Conservation (phyloP, 2,113 vertebrate species). For the Hassar affinis region DNA sequence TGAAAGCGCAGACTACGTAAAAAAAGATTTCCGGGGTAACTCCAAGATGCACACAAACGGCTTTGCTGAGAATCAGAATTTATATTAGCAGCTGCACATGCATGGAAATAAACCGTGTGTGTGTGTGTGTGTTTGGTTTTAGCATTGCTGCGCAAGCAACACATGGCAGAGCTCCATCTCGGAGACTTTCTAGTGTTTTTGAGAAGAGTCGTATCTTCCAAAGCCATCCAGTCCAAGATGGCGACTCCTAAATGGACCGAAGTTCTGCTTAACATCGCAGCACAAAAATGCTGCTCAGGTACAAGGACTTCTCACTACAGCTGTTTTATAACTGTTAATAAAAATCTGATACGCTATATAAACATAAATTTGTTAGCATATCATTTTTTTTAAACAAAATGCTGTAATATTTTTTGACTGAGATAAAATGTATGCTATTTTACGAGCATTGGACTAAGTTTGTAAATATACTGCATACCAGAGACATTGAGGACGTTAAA, state of each 20-base stretch:
- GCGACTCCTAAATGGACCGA: constrained; percentile 98
- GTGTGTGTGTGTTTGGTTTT: constrained; percentile 54
- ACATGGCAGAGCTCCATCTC: constrained; percentile 89
- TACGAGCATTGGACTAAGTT: too few species aligned
- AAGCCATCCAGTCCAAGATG: constrained; percentile 98
- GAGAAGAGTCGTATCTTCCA: constrained; percentile 92
- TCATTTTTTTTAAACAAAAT: not conserved
- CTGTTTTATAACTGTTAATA: too few species aligned
- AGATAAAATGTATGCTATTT: too few species aligned
- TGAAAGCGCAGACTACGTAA: constrained; percentile 78
- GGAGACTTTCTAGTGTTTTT: constrained; percentile 97
- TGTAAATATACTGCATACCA: too few species aligned
- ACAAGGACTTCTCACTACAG: constrained; percentile 2
- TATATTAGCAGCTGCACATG: not conserved
- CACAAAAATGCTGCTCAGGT: constrained; percentile 97
- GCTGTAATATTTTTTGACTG: not conserved
- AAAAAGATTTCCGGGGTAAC: constrained; percentile 89
- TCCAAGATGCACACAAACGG: not conserved
- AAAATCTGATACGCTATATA: too few species aligned
- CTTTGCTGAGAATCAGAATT: not conserved
- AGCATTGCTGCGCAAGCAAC: constrained; percentile 85
- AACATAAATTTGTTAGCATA: too few species aligned
- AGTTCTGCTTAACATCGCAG: constrained; percentile 94
- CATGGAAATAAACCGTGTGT: not conserved
- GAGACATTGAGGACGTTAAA: too few species aligned